Conservation (phyloP, 2,888 invertebrate genomes). For the Heliconius hortense region DNA sequence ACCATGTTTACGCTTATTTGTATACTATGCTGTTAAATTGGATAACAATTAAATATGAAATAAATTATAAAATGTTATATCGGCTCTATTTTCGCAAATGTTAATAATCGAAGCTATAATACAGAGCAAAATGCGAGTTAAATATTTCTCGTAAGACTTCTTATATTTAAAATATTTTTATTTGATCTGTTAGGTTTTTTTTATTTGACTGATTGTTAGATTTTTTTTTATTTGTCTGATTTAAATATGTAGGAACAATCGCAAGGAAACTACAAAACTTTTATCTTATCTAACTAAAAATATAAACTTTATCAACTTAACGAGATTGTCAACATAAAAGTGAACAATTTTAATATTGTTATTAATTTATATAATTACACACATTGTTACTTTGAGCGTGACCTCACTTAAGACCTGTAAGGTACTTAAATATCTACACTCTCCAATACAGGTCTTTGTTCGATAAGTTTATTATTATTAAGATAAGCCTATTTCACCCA, state of each 20-base stretch:
- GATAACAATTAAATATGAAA: slow-evolving; percentile 18
- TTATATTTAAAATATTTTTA: not conserved
- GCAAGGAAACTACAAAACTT: not conserved
- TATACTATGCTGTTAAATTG: slow-evolving; percentile 30
- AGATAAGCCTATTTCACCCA: slow-evolving; percentile 42
- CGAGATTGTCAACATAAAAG: not conserved
- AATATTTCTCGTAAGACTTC: too few relatives aligned
- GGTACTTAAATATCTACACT: slow-evolving; percentile 32
- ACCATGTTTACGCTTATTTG: slow-evolving; percentile 29
- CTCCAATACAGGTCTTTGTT: slow-evolving; percentile 39
- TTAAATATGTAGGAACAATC: not conserved
- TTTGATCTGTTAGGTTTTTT: not conserved
- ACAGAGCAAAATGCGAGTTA: not conserved
- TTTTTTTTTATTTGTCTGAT: not conserved
- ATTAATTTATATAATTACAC: slow-evolving; percentile 28
- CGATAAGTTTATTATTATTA: slow-evolving; percentile 41
- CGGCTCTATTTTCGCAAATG: too few relatives aligned
- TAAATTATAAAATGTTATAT: too few relatives aligned
- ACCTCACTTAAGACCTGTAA: slow-evolving; percentile 31
- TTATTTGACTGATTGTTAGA: not conserved
- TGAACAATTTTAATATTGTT: not conserved
- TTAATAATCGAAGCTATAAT: not conserved
- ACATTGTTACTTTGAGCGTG: slow-evolving; percentile 33
- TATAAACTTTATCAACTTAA: not conserved
- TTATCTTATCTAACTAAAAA: too few relatives aligned